phyloP scores from a whole-genome alignment of 2,888 invertebrate genomes.

The Polyploca ridens region DNA sequence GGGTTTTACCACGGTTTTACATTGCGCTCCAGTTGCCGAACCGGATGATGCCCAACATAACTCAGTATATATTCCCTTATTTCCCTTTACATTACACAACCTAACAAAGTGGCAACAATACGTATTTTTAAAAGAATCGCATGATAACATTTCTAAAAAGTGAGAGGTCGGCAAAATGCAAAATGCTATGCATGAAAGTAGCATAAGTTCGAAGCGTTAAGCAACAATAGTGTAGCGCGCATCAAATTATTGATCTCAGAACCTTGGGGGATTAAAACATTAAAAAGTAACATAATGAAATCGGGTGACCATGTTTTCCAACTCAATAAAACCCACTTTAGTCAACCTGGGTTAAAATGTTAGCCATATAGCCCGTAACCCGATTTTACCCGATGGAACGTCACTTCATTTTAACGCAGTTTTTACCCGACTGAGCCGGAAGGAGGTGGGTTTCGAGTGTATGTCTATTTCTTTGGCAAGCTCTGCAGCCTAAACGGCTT shows the following conservation, averaged over 20 bases:
- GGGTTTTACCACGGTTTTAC: slow-evolving; percentile 54
- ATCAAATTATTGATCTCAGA: neutral
- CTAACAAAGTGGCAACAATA: neutral
- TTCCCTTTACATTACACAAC: neutral
- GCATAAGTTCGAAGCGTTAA: slow-evolving; percentile 2
- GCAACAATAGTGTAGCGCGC: neutral
- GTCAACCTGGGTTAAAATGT: too few relatives aligned
- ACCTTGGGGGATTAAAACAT: too few relatives aligned
- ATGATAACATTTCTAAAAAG: slow-evolving; percentile 29
- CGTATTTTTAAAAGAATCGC: neutral
- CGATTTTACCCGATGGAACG: too few relatives aligned
- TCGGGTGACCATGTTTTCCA: too few relatives aligned
- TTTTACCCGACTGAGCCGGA: too few relatives aligned
- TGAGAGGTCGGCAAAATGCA: slow-evolving; percentile 39
- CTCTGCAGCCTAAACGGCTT: too few relatives aligned
- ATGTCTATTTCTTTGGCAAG: too few relatives aligned
- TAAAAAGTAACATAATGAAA: too few relatives aligned
- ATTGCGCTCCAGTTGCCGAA: slow-evolving; percentile 24
- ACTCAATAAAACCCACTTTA: too few relatives aligned
- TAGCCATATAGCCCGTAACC: too few relatives aligned
- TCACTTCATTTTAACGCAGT: too few relatives aligned
- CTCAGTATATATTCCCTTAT: neutral
- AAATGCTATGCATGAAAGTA: slow-evolving; percentile 5
- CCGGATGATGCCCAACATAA: neutral
- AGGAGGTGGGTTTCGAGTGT: too few relatives aligned